A percentile compares a stretch with the other conserved stretches of the same genome.
Evolutionary conservation across 1,140 invertebrate species (phyloP).

Genomic region (Drosophila virilis): DNA sequence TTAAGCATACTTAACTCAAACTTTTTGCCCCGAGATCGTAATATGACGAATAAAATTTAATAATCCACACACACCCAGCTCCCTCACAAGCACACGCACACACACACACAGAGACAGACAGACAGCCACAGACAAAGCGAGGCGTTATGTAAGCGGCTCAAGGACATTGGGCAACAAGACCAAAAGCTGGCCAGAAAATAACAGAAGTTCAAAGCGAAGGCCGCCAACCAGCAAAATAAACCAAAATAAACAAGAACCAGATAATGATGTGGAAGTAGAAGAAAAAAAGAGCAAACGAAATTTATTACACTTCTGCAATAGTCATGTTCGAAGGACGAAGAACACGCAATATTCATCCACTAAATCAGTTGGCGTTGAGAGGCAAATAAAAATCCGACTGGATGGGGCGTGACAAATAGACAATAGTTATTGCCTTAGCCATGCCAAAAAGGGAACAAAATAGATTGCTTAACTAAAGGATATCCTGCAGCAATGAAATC

Average conservation of each 20-base stretch:
- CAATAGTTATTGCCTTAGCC: slow-evolving; percentile 57
- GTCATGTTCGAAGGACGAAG: slow-evolving; percentile 61
- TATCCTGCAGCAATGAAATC: neutral
- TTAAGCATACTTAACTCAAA: slow-evolving; percentile 40
- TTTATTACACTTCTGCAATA: slow-evolving; percentile 62
- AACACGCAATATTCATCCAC: slow-evolving; percentile 53
- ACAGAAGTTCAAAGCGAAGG: slow-evolving; percentile 10
- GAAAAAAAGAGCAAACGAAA: slow-evolving; percentile 36
- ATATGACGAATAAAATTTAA: slow-evolving; percentile 38
- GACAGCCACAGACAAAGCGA: neutral
- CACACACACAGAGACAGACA: neutral
- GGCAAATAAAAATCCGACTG: slow-evolving; percentile 37
- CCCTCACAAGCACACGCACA: neutral
- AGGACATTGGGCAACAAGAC: slow-evolving; percentile 51
- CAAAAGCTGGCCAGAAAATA: slow-evolving; percentile 25
- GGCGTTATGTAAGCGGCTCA: slow-evolving; percentile 69
- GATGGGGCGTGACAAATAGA: slow-evolving; percentile 63
- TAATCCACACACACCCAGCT: slow-evolving; percentile 17
- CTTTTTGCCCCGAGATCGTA: slow-evolving; percentile 36
- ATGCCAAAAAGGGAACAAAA: slow-evolving; percentile 21
- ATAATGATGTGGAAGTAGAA: slow-evolving; percentile 4
- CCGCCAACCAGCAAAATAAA: neutral
- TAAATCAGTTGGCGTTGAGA: slow-evolving; percentile 54
- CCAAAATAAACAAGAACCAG: slow-evolving; percentile 24
- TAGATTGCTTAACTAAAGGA: neutral